Conservation (phyloP, 2,888 invertebrate species). For the Cactoblastis cactorum region DNA sequence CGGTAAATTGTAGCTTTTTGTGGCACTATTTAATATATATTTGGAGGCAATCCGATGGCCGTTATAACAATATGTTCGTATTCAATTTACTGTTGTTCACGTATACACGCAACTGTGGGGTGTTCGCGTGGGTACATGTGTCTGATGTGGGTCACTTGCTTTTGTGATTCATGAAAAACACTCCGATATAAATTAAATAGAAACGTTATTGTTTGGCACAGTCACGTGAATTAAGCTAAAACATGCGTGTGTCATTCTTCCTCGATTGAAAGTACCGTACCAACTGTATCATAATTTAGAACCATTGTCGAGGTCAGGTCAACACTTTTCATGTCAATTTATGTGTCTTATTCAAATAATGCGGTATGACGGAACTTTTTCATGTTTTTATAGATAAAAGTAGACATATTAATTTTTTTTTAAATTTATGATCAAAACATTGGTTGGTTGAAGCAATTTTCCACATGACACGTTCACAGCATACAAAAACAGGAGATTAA, state of each 20-base stretch:
- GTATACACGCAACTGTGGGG: conserved; percentile 66
- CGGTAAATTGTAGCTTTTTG: conserved; percentile 75
- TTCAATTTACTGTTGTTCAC: conserved; percentile 65
- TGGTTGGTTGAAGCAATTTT: conserved; percentile 4
- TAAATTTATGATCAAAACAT: neutral
- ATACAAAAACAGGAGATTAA: conserved; percentile 3
- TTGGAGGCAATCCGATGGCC: conserved; percentile 54
- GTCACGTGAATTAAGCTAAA: conserved; percentile 31
- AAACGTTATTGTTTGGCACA: conserved; percentile 37
- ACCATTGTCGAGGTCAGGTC: neutral
- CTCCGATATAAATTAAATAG: conserved; percentile 30
- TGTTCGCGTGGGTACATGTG: conserved; percentile 53
- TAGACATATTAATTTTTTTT: too few species aligned
- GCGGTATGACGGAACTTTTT: neutral
- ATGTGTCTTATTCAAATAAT: neutral
- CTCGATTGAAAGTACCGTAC: conserved; percentile 5
- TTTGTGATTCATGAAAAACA: conserved; percentile 48
- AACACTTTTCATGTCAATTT: neutral
- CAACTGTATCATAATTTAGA: conserved; percentile 6
- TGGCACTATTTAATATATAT: conserved; percentile 68
- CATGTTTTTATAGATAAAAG: neutral
- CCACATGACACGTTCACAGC: conserved; percentile 6
- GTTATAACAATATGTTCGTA: conserved; percentile 55
- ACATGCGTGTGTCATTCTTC: conserved; percentile 22
- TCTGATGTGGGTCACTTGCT: conserved; percentile 61